These are phyloP conservation scores for Tinea trinotella DNA, from an alignment of 2,888 invertebrate species.

Conservation along the genomic window DNA sequence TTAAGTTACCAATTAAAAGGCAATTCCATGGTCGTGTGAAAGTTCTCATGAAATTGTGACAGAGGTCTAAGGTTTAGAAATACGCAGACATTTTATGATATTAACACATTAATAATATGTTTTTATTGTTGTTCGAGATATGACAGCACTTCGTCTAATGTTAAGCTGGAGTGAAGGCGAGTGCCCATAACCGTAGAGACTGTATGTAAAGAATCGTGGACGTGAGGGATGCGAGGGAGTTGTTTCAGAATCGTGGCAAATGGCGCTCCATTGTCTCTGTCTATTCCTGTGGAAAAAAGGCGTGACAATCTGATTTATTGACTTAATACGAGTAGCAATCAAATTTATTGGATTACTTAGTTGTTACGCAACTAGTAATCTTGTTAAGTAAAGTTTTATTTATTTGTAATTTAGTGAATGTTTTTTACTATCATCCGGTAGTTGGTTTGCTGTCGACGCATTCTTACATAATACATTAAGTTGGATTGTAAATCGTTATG, in stretches of 20 bases:
- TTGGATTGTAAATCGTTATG: not conserved
- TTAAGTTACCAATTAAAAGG: not conserved
- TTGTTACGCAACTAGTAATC: not conserved
- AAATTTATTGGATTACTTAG: not conserved
- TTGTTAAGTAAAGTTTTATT: slow-evolving; percentile 2
- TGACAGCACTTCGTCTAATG: too few species aligned
- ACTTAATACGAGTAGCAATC: not conserved
- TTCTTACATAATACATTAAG: not conserved
- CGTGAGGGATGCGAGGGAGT: too few species aligned
- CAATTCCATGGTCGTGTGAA: slow-evolving; percentile 17
- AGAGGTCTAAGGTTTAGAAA: slow-evolving; percentile 15
- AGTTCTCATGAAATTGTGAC: slow-evolving; percentile 11
- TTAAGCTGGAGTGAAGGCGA: too few species aligned
- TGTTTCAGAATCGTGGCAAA: too few species aligned
- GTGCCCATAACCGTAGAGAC: too few species aligned
- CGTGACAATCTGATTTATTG: too few species aligned
- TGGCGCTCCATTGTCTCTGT: too few species aligned
- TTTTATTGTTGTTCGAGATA: too few species aligned
- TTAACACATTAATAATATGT: not conserved
- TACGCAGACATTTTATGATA: not conserved
- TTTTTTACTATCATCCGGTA: not conserved
- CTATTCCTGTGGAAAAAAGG: too few species aligned
- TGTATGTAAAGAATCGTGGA: too few species aligned
- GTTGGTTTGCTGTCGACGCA: not conserved
- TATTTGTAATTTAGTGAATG: not conserved